Percentiles rank a stretch among this genome's conserved stretches.
Conservation (phyloP, 2,797 vertebrate genomes). For the Myotis myotis region DNA sequence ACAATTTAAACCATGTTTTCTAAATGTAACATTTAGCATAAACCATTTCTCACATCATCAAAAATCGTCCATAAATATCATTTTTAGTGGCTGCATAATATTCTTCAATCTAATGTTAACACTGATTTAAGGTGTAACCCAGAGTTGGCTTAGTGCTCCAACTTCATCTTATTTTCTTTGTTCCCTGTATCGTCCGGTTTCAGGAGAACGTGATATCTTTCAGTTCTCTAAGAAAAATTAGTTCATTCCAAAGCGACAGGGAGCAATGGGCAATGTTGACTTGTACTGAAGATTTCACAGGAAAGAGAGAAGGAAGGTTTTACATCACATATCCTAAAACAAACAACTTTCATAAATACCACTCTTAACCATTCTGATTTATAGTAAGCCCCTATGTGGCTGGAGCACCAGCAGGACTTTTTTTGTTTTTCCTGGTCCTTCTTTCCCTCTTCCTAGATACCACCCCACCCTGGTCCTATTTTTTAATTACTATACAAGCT, state of each 20-base stretch:
- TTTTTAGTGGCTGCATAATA: neutral
- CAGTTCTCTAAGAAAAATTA: neutral
- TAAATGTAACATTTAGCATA: constrained; percentile 44
- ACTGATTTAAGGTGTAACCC: neutral
- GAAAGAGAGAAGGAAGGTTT: neutral
- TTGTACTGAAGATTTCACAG: neutral
- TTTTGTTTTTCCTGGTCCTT: neutral
- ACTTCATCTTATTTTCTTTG: neutral
- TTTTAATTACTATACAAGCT: neutral
- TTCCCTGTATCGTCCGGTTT: neutral
- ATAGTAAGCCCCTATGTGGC: neutral
- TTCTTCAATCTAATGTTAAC: neutral
- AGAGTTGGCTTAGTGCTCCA: neutral
- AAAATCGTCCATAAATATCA: neutral
- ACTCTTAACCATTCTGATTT: neutral
- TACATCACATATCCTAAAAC: neutral
- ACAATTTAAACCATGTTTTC: neutral
- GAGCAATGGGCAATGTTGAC: neutral
- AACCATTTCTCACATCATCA: constrained; percentile 5
- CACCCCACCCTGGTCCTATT: neutral
- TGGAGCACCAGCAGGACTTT: neutral
- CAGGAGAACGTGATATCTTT: neutral
- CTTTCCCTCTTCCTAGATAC: neutral
- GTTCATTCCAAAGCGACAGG: neutral
- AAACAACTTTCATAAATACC: neutral